A percentile compares a stretch with the other conserved stretches of the same genome.
Conservation (phyloP, 2,113 vertebrate genomes). For the Crocuta crocuta region DNA sequence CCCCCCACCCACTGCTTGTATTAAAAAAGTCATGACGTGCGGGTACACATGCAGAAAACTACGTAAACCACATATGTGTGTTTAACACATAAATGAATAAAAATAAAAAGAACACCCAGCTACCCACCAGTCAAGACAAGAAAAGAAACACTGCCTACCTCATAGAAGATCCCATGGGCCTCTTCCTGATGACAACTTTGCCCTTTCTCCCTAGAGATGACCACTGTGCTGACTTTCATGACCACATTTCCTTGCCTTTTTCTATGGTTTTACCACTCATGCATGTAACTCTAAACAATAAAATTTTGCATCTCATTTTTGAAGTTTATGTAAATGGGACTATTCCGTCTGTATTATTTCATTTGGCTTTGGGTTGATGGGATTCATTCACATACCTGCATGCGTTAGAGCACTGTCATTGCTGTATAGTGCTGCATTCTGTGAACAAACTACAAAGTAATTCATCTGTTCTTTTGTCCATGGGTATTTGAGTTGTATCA, state of each 20-base stretch:
- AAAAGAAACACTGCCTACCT: not conserved
- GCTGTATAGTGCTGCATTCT: not conserved
- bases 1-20: accelerated
- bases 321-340: not conserved
- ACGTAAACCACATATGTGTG: not conserved
- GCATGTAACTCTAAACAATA: not conserved
- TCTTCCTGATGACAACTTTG: not conserved
- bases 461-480: not conserved
- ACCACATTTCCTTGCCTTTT: not conserved
- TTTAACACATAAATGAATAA: not conserved
- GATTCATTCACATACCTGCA: not conserved
- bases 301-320: not conserved
- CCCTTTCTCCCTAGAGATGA: not conserved
- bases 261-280: not conserved
- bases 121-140: not conserved
- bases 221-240: accelerated
- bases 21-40: not conserved
- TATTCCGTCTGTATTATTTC: not conserved
- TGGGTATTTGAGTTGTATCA: not conserved
- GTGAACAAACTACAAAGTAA: not conserved
- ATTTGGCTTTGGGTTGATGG: not conserved
- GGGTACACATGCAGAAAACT: not conserved
- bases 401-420: not conserved
- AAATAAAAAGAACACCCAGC: not conserved
- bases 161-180: not conserved